Base-by-base conservation (phyloP, 2,113 vertebrate species). In the Chamaea fasciata region DNA sequence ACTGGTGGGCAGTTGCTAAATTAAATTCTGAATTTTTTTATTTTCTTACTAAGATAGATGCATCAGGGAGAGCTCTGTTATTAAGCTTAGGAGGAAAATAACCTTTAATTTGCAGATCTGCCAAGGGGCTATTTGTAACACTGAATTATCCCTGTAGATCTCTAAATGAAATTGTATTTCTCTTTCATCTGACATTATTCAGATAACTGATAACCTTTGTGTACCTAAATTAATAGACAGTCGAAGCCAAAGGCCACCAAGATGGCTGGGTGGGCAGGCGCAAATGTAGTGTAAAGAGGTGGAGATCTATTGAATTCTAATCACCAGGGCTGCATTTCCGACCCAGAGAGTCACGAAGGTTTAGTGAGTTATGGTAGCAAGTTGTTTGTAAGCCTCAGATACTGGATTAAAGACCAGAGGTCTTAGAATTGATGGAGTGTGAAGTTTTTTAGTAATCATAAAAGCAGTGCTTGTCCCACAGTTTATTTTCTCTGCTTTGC, bases 41-140 rank as follows among this genome's bases (percentile, higher is more conserved):
- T 57, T 73, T 64, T 76, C 39, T 91, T 14, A 52, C 39, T 64
- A 42, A 92, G 59, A 77, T 64, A 28, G 15, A 93, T 90, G 69
- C 10, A 16, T 87, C 76, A 55, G 90, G 53, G 62, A 89, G n/a
- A 89, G 37, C 7, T 88, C 49, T 69, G 41, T 89, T 94, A 87
- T 69, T 92, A 90, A 94, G 57, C 4, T 33, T 70, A 96, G 56
- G 26, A 83, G 73, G 49, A 77, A 60, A 70, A 27, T 67, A 94
- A 81, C 53, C 31, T 74, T 94, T 77, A 83, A 92, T 94, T 83
- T 94, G 22, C 53, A 95, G 50, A 77, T 93, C 74, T 92, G 41
- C 73, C 89, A 89, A 89, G 37, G 69, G 65, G 30, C 28, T 83
- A 14, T 93, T 76, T 83, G 67, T 46, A 96, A 49, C 49, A 67